A percentile compares a stretch with the other conserved stretches of the same genome.
Conservation (phyloP, 2,888 invertebrate genomes). For the Gryllus longicercus region DNA sequence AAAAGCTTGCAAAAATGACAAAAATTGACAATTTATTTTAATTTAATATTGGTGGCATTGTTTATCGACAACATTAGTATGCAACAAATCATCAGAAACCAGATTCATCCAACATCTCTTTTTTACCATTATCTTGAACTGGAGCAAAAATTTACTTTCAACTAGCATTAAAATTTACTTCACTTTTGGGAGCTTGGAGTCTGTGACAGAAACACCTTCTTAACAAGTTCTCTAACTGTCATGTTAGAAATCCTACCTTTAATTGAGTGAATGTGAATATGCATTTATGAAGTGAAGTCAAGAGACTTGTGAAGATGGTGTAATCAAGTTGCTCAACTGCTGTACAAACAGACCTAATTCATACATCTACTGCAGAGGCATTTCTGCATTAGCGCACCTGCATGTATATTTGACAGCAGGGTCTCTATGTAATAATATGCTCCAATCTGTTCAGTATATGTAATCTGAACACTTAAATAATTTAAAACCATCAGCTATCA, state of each 20-base stretch:
- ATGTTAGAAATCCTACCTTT: too few relatives aligned
- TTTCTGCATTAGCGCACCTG: not conserved
- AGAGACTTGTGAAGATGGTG: too few relatives aligned
- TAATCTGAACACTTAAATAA: too few relatives aligned
- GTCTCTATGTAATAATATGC: too few relatives aligned
- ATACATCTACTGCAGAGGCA: too few relatives aligned
- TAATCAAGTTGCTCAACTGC: not conserved
- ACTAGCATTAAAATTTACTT: too few relatives aligned
- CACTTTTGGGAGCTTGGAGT: too few relatives aligned
- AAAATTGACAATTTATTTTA: not conserved
- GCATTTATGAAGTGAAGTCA: too few relatives aligned
- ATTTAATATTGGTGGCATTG: not conserved
- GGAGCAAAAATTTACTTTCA: not conserved
- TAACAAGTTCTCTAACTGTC: not conserved
- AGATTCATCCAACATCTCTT: not conserved
- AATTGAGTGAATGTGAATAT: too few relatives aligned
- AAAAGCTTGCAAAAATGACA: not conserved
- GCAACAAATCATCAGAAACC: conserved; percentile 4
- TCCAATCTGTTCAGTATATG: too few relatives aligned
- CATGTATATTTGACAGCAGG: too few relatives aligned
- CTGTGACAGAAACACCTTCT: not conserved
- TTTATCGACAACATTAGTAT: not conserved
- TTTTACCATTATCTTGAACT: not conserved
- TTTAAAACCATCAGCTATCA: not conserved
- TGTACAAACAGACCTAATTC: not conserved